Evolutionary conservation across 2,888 invertebrate genomes (phyloP).

Genomic region (Strigamia maritima): DNA sequence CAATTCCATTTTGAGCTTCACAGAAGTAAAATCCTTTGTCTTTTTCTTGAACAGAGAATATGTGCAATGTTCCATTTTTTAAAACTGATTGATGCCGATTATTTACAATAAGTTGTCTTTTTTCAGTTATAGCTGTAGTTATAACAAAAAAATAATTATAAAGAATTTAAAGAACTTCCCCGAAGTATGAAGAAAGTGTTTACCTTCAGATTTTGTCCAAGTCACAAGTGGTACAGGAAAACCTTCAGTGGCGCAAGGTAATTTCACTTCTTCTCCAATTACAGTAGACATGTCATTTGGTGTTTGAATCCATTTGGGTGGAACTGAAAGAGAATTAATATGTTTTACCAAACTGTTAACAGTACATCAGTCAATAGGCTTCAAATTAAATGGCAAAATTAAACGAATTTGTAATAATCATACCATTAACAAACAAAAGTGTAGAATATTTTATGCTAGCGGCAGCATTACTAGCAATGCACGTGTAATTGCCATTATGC

Average conservation of each 20-base stretch:
- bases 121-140: background rate
- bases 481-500: slow-evolving; percentile 35
- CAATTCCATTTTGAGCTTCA: slow-evolving; percentile 42
- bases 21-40: slow-evolving; percentile 43
- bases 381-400: background rate
- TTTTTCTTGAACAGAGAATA: slow-evolving; percentile 40
- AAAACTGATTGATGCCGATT: background rate
- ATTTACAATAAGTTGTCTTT: background rate
- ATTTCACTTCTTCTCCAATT: slow-evolving; percentile 39
- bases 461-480: slow-evolving; percentile 21
- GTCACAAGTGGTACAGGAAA: slow-evolving; percentile 40
- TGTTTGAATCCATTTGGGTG: slow-evolving; percentile 40
- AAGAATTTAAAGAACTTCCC: too few species aligned
- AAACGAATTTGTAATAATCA: background rate
- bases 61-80: slow-evolving; percentile 41
- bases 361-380: background rate
- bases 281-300: slow-evolving; percentile 42
- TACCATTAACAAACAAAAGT: slow-evolving; percentile 34
- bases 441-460: background rate
- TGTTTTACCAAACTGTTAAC: too few species aligned
- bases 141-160: too few species aligned
- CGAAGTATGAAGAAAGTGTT: background rate
- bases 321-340: slow-evolving; percentile 37
- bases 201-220: slow-evolving; percentile 40
- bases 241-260: slow-evolving; percentile 41